Percentiles rank a stretch among this genome's conserved stretches.
Conservation (phyloP, 2,797 vertebrate species). For the Anomalospiza imberbis region DNA sequence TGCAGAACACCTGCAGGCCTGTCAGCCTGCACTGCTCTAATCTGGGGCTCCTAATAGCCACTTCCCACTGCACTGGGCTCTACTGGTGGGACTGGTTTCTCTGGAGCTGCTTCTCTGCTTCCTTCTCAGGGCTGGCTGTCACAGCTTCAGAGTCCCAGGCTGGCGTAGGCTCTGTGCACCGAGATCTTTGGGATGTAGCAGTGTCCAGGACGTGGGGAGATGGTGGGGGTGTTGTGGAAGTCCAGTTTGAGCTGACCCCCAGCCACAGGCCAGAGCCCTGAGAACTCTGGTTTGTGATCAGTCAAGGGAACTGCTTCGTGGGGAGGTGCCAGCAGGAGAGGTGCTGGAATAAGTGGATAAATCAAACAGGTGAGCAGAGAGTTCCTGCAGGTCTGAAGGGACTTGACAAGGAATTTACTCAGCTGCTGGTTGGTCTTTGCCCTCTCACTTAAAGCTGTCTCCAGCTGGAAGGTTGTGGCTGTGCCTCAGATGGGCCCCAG, state of each 20-base stretch:
- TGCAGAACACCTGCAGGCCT: not conserved
- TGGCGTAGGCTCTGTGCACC: not conserved
- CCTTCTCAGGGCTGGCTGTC: not conserved
- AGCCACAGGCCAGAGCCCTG: not conserved
- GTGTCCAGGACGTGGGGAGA: not conserved
- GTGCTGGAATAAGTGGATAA: not conserved
- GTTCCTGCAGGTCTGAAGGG: not conserved
- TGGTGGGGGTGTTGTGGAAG: not conserved
- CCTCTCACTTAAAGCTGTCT: not conserved
- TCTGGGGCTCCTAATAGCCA: not conserved
- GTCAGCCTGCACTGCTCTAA: not conserved
- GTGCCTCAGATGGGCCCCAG: not conserved
- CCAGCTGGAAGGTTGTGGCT: not conserved
- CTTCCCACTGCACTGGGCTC: not conserved
- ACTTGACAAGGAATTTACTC: not conserved
- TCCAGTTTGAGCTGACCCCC: not conserved
- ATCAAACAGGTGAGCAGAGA: not conserved
- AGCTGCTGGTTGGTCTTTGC: not conserved
- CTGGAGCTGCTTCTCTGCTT: not conserved
- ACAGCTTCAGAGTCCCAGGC: not conserved
- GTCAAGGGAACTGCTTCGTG: accelerated
- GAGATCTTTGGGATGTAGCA: not conserved
- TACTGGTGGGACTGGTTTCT: not conserved
- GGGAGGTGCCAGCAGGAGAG: not conserved
- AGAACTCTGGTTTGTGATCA: not conserved